Evolutionary conservation across 2,797 vertebrate genomes (phyloP).

Genomic region (Moxostoma hubbsi): DNA sequence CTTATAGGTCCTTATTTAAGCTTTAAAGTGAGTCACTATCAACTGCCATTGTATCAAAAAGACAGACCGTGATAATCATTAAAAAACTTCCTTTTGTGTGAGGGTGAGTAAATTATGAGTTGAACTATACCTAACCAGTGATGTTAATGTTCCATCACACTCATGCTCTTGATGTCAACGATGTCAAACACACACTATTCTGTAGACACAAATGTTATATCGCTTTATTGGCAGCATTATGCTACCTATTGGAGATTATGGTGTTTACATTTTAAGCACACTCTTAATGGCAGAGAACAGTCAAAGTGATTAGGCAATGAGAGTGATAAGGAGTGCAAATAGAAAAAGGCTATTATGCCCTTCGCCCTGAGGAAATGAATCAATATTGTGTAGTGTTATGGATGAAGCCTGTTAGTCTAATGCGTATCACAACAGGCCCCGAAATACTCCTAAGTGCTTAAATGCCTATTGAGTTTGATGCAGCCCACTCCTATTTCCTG

Average conservation of each 20-base stretch:
- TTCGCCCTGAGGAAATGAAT: constrained; percentile 62
- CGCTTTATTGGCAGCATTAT: background rate
- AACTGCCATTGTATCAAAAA: too few relatives aligned
- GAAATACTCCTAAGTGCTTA: constrained; percentile 59
- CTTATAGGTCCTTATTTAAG: too few relatives aligned
- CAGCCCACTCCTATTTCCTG: constrained; percentile 55
- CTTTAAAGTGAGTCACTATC: too few relatives aligned
- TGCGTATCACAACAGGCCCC: constrained; percentile 57
- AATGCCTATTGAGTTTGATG: constrained; percentile 56
- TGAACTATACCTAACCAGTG: too few relatives aligned
- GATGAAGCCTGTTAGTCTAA: constrained; percentile 64
- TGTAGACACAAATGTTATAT: background rate
- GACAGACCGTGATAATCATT: too few relatives aligned
- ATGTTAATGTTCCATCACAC: background rate
- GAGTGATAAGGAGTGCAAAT: constrained; percentile 37
- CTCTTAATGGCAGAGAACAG: constrained; percentile 25
- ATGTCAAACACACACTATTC: background rate
- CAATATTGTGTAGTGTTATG: constrained; percentile 67
- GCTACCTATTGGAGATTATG: background rate
- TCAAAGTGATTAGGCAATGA: constrained; percentile 41
- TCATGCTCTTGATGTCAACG: background rate
- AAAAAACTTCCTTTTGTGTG: too few relatives aligned
- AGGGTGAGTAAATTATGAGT: too few relatives aligned
- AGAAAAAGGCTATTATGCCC: constrained; percentile 41
- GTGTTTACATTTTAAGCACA: background rate